These are phyloP conservation scores for Pangasianodon gigas DNA, from an alignment of 2,113 vertebrate species.

Conservation along the genomic window DNA sequence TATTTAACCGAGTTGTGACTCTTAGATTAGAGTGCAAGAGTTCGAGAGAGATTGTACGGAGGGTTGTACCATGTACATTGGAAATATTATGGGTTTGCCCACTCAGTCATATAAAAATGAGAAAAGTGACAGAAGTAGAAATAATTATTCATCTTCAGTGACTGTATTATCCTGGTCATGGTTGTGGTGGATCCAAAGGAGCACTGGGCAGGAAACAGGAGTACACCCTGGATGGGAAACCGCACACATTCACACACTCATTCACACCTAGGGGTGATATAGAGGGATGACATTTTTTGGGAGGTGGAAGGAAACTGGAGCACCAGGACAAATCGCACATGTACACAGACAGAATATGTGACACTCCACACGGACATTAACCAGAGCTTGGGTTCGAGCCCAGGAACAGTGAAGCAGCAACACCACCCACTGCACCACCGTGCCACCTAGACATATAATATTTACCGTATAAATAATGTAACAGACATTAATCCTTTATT, in stretches of 20 bases:
- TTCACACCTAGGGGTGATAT: neutral
- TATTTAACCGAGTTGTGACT: conserved; percentile 3
- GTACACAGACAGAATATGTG: neutral
- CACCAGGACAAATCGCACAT: neutral
- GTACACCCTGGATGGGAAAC: neutral
- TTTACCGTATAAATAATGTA: neutral
- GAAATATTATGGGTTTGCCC: neutral
- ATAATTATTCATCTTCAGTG: neutral
- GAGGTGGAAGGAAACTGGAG: neutral
- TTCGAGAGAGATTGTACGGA: neutral
- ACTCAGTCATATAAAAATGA: neutral
- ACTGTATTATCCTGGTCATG: neutral
- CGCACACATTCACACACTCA: neutral
- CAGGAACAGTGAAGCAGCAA: neutral
- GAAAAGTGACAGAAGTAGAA: neutral
- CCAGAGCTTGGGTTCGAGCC: neutral
- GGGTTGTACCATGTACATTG: neutral
- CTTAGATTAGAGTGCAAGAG: conserved; percentile 12
- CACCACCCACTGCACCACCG: neutral
- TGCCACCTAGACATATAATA: neutral
- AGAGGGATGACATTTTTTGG: neutral
- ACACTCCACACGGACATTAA: neutral
- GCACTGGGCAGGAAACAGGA: neutral
- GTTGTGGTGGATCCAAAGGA: neutral
- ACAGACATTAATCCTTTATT: neutral